Percentiles rank a stretch among this genome's conserved stretches.
Evolutionary conservation across 2,113 vertebrate genomes (phyloP).

Genomic region (Pelusios castaneus): DNA sequence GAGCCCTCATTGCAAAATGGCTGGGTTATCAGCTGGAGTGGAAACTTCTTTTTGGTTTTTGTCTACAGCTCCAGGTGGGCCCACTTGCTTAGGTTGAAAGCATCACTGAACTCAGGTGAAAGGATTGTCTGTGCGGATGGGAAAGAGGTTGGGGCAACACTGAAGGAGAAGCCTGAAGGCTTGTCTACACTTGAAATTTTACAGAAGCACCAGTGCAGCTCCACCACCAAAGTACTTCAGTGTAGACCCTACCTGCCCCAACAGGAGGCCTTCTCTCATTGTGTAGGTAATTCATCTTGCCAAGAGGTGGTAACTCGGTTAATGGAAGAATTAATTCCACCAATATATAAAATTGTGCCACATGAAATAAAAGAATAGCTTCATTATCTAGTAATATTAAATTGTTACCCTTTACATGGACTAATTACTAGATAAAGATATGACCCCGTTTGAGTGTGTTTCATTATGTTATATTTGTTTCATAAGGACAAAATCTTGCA

Average conservation of each 20-base stretch:
- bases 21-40: background rate
- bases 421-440: background rate
- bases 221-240: background rate
- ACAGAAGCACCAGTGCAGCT: background rate
- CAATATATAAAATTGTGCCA: accelerated
- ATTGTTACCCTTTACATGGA: background rate
- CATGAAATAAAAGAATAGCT: background rate
- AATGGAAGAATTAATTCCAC: background rate
- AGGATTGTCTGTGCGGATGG: background rate
- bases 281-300: background rate
- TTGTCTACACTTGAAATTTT: background rate
- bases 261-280: background rate
- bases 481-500: background rate
- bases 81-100: background rate
- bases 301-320: background rate
- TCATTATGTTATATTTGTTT: background rate
- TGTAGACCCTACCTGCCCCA: background rate
- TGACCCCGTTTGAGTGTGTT: background rate
- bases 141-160: background rate
- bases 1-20: background rate
- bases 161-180: background rate
- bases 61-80: background rate
- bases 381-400: background rate
- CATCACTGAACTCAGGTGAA: background rate
- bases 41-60: background rate